Percentiles rank a stretch among this genome's conserved stretches.
These are phyloP conservation scores for Pissodes strobi DNA, from an alignment of 1,140 invertebrate species.

Conservation along the genomic window DNA sequence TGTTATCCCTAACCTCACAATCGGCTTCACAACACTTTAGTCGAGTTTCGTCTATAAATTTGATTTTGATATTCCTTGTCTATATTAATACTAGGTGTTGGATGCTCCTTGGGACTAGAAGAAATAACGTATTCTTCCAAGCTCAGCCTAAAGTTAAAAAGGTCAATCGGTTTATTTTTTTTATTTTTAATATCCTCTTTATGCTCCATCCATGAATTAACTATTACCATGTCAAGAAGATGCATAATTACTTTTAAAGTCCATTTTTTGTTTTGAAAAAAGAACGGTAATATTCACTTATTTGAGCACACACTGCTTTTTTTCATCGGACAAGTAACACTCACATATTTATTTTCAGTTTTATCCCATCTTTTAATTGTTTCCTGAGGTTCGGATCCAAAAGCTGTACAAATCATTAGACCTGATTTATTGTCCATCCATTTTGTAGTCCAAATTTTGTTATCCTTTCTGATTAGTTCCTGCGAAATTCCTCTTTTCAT, in stretches of 20 bases:
- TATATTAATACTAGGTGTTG: background rate
- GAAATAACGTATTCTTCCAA: conserved; percentile 12
- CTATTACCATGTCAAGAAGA: conserved; percentile 34
- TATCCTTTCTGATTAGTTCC: too few relatives aligned
- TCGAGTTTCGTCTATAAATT: too few relatives aligned
- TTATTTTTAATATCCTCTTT: conserved; percentile 1
- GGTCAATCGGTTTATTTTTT: conserved; percentile 18
- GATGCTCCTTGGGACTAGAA: conserved; percentile 1
- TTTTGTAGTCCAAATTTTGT: too few relatives aligned
- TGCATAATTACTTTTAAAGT: conserved; percentile 33
- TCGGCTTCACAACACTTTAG: too few relatives aligned
- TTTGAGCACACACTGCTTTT: background rate
- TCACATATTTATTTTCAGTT: conserved; percentile 1
- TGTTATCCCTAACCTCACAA: too few relatives aligned
- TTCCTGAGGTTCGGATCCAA: background rate
- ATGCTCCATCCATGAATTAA: conserved; percentile 32
- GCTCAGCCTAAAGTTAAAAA: conserved; percentile 10
- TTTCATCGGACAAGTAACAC: background rate
- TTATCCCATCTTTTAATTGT: conserved; percentile 19
- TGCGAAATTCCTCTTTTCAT: too few relatives aligned
- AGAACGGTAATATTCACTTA: conserved; percentile 29
- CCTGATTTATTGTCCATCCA: conserved; percentile 18
- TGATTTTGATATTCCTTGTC: too few relatives aligned
- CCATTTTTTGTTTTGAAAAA: conserved; percentile 35
- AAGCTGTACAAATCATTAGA: background rate